Conservation (phyloP, 2,113 vertebrate species). For the Strix uralensis region DNA sequence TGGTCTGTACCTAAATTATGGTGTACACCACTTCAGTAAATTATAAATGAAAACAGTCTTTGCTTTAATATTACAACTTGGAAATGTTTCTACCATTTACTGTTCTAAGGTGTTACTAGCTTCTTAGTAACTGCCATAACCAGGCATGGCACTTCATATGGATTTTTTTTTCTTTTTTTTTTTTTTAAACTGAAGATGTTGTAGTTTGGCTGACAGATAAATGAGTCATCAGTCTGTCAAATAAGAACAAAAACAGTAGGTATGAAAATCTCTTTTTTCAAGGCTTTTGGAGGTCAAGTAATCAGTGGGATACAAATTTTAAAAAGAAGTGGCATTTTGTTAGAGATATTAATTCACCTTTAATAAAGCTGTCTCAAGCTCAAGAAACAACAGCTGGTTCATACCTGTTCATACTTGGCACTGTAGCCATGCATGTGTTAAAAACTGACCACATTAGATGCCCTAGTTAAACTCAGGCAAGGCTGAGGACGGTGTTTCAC, state of each 20-base stretch:
- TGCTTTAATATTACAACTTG: not conserved
- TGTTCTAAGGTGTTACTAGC: not conserved
- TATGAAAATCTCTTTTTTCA: not conserved
- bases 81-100: not conserved
- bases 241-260: not conserved
- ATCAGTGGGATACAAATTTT: not conserved
- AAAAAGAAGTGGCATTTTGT: not conserved
- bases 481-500: not conserved
- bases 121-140: not conserved
- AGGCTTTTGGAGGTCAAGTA: not conserved
- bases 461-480: not conserved
- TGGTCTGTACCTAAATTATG: not conserved
- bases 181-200: not conserved
- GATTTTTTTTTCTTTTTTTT: not conserved
- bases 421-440: not conserved
- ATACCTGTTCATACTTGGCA: not conserved
- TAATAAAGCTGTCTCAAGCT: not conserved
- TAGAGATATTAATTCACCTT: not conserved
- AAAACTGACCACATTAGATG: not conserved
- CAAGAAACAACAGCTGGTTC: not conserved
- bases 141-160: not conserved
- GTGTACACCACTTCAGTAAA: not conserved
- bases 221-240: conserved; percentile 24
- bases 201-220: conserved; percentile 17
- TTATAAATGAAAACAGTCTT: not conserved